Base-by-base conservation (phyloP, 1,140 invertebrate genomes). In the Pararge aegeria region DNA sequence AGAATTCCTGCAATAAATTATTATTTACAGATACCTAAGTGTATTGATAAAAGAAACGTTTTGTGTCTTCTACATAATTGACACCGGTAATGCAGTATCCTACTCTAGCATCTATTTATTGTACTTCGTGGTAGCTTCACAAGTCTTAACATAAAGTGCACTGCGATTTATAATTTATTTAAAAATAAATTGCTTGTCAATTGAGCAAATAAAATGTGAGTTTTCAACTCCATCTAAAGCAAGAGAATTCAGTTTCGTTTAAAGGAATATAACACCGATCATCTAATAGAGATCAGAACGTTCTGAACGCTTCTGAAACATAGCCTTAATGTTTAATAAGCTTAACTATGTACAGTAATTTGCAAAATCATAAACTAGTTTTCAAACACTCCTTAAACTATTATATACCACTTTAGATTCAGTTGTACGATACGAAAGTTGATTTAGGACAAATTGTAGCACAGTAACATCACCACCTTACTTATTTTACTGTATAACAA, bases 21-120 rank as follows among this genome's bases (percentile, higher is more conserved):
- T 46, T 46, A 46, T 46, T 46, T 46, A 46, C 42, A 46, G 16
- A 16, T 12, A n/a, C n/a, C n/a, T n/a, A n/a, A n/a, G n/a, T n/a
- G n/a, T n/a, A 18, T 29, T 62, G 44, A 49, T 55, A 60, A 40
- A 52, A 38, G 34, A 53, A 63, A 63, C 37, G 24, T 44, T 56
- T 60, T 63, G 53, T 56, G 54, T 55, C 61, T 57, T 50, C 55
- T 69, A 65, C 53, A 49, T 82, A 84, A 84, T 84, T 84, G 81
- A 84, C 81, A 75, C 69, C 73, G 77, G 78, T 80, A 81, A 80
- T 73, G 54, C 68, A 68, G 62, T 61, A 66, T 64, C 54, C 64
- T 73, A 75, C 53, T 66, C 66, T 78, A 78, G 50, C 19, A 66
- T 64, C 77, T 84, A 82, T 48, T 81, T 79, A 84, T 84, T 84